These are phyloP conservation scores for Himalopsyche anomala DNA, from an alignment of 2,888 invertebrate species.

Conservation along the genomic window DNA sequence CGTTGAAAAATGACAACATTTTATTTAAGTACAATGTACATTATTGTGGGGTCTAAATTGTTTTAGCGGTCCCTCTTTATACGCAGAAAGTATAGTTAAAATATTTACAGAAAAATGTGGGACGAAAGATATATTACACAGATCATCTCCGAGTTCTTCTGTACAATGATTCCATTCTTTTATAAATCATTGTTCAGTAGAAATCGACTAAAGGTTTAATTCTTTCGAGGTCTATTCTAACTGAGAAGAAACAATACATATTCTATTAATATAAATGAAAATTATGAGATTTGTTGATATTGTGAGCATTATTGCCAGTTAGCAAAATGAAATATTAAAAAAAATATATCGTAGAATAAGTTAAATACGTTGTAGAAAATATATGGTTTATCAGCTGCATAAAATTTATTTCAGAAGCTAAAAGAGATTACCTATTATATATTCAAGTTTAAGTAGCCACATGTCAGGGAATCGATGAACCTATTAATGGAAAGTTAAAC, in stretches of 20 bases:
- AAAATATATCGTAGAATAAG: background rate
- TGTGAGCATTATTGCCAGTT: background rate
- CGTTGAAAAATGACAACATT: conserved; percentile 27
- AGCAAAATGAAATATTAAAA: background rate
- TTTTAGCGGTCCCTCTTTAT: background rate
- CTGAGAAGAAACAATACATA: background rate
- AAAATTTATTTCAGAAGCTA: too few species aligned
- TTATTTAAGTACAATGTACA: conserved; percentile 35
- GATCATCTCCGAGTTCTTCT: background rate
- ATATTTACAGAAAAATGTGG: conserved; percentile 29
- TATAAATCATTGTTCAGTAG: background rate
- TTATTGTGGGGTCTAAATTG: conserved; percentile 14
- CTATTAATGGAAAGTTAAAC: too few species aligned
- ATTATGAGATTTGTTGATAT: background rate
- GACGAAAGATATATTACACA: conserved; percentile 30
- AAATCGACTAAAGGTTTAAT: background rate
- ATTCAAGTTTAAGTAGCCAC: too few species aligned
- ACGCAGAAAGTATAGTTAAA: conserved; percentile 3
- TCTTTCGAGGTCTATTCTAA: background rate
- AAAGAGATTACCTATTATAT: too few species aligned
- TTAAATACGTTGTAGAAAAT: too few species aligned
- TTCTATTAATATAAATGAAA: background rate
- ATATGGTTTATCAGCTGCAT: too few species aligned
- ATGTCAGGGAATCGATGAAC: too few species aligned
- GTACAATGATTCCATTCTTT: background rate